These are phyloP conservation scores for Umimayanthus kanabou DNA, from an alignment of 92 coral and sea anemone species.

Conservation along the genomic window DNA sequence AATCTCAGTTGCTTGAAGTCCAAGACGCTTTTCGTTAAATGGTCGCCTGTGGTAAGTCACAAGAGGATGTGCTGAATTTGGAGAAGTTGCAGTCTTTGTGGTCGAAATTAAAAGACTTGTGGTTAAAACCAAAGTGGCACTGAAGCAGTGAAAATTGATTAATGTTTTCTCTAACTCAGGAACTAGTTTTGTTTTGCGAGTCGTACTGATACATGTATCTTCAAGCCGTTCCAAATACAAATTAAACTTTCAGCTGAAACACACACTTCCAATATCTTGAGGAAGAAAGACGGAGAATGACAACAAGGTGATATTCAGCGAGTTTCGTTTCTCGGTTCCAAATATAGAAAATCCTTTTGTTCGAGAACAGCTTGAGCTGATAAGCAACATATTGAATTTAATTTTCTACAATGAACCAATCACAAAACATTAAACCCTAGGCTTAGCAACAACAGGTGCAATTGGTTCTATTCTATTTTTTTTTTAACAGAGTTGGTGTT, in stretches of 20 bases:
- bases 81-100: slow-evolving; percentile 37
- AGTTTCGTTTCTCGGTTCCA: slow-evolving; percentile 9
- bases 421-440: not conserved
- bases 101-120: slow-evolving; percentile 36
- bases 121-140: slow-evolving; percentile 25
- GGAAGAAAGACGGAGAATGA: not conserved
- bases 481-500: too few relatives aligned
- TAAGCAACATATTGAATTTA: slow-evolving; percentile 26
- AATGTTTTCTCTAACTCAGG: not conserved
- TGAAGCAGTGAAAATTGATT: not conserved
- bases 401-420: slow-evolving; percentile 24
- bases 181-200: not conserved
- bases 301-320: slow-evolving; percentile 9
- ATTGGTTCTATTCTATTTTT: not conserved
- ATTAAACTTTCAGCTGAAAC: not conserved
- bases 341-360: slow-evolving; percentile 23
- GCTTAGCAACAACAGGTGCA: slow-evolving; percentile 9
- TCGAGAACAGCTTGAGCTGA: not conserved
- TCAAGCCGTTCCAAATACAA: not conserved
- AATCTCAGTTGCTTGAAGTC: not conserved
- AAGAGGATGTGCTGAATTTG: not conserved
- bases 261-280: not conserved
- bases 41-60: not conserved
- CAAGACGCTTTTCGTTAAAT: not conserved
- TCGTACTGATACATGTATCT: not conserved